Evolutionary conservation across 2,888 invertebrate species (phyloP), one percentile per base, ranked within the genome.

Genomic region (Catocala fraxini): DNA sequence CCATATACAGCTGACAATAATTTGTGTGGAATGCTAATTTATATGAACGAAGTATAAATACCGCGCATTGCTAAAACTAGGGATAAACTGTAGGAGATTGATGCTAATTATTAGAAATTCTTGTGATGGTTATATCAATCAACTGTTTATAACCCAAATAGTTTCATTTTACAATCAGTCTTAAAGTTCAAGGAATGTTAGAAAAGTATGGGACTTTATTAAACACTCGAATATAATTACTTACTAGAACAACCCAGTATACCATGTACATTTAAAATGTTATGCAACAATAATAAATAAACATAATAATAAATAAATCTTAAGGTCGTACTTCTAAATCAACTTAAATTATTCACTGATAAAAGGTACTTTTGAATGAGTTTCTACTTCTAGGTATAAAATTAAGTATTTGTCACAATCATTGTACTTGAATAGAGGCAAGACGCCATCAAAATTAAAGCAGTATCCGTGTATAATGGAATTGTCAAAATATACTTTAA

Each of bases 361-460:
- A 47, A 35, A 46, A 47, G 46, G 55, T 55, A 55, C 55, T 46
- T 55, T 55, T 10, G 12, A 35, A 42, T 56, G 48, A 56, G 56
- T 56, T 52, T 63, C 48, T 25, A 42, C 4, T 33, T 42, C n/a
- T 41, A 56, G 13, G 41, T 9, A 43, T 34, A 52, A 13, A 49
- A 62, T 49, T 42, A 56, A 56, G 41, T 60, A 56, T 46, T 55
- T 41, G 25, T 48, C 56, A 51, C 46, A 33, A 51, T 46, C 15
- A 49, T 55, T 51, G 49, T 55, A 51, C 39, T 55, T 51, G 5
- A 39, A 25, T 25, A 15, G 4, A 35, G n/a, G 35, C 35, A 39
- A 6, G 35, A 39, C 35, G 35, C 35, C 35, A 39, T 9, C 6
- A 7, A 39, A 0, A 39, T 39, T 39, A 39, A 39, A 39, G 35